Evolutionary conservation across 2,797 vertebrate species (phyloP).

Genomic region (Tympanoctomys barrerae): DNA sequence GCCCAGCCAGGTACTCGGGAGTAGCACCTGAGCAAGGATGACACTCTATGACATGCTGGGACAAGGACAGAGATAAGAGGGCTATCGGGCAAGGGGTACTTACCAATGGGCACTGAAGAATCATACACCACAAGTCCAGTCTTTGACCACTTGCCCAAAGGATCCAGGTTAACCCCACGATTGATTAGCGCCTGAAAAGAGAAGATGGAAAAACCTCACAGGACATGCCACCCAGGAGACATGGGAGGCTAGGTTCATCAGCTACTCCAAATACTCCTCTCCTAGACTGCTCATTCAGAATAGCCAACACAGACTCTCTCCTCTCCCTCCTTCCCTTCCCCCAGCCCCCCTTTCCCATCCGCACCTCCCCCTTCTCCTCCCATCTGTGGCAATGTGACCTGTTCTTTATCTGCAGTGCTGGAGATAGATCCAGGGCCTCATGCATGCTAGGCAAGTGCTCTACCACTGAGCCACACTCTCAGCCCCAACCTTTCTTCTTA

Average conservation of each 20-base stretch:
- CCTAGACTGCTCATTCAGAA: neutral
- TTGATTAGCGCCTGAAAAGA: constrained; percentile 95
- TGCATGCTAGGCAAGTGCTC: neutral
- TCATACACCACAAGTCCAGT: constrained; percentile 97
- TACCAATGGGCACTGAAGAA: constrained; percentile 97
- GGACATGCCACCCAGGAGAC: neutral
- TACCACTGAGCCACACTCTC: neutral
- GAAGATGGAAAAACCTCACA: neutral
- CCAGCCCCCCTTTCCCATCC: no score
- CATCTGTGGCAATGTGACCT: fast-evolving
- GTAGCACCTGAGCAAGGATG: constrained; percentile 92
- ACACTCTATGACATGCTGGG: neutral
- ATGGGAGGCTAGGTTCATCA: neutral
- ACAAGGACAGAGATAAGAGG: neutral
- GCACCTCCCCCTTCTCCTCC: no score
- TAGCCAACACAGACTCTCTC: neutral
- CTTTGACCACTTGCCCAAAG: constrained; percentile 98
- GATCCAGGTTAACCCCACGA: constrained; percentile 98
- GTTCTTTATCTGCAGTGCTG: no score
- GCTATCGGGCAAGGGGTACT: constrained; percentile 68
- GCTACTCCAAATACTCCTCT: neutral
- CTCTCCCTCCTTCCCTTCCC: no score
- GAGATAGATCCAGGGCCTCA: no score
- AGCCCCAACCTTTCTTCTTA: neutral
- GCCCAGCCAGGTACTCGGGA: constrained; percentile 97